A percentile compares a stretch with the other conserved stretches of the same genome.
These are phyloP conservation scores for Lepidothrix coronata DNA, from an alignment of 2,113 vertebrate genomes.

Conservation along the genomic window DNA sequence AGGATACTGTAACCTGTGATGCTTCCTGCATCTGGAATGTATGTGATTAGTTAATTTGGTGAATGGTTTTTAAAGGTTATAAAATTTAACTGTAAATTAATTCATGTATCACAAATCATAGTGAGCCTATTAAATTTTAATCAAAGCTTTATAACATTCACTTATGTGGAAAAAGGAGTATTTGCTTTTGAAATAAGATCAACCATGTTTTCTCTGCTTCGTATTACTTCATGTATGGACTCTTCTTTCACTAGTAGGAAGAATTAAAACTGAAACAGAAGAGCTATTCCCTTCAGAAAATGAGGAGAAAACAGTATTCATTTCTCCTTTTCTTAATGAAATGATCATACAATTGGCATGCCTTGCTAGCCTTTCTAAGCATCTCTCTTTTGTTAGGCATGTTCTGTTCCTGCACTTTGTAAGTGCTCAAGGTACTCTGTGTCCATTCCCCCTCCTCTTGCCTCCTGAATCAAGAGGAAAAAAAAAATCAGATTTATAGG, in stretches of 20 bases:
- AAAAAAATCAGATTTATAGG: not conserved
- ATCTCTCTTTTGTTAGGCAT: not conserved
- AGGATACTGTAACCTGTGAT: not conserved
- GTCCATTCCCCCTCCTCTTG: not conserved
- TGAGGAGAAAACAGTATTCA: not conserved
- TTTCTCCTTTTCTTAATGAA: not conserved
- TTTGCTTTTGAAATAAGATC: not conserved
- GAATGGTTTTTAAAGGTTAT: not conserved
- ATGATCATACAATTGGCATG: not conserved
- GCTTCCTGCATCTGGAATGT: not conserved
- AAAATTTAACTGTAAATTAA: not conserved
- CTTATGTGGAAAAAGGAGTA: not conserved
- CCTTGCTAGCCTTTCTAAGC: not conserved
- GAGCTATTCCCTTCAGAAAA: not conserved
- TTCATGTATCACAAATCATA: not conserved
- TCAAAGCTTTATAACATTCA: not conserved
- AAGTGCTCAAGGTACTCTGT: not conserved
- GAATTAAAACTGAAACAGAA: not conserved
- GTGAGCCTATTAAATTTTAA: not conserved
- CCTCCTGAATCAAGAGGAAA: not conserved
- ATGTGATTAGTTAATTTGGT: not conserved
- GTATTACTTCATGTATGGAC: not conserved
- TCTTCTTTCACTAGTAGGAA: not conserved
- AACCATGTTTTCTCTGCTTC: not conserved
- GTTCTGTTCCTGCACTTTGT: not conserved